Conservation (phyloP, 2,113 vertebrate species). For the Lepisosteus osseus region DNA sequence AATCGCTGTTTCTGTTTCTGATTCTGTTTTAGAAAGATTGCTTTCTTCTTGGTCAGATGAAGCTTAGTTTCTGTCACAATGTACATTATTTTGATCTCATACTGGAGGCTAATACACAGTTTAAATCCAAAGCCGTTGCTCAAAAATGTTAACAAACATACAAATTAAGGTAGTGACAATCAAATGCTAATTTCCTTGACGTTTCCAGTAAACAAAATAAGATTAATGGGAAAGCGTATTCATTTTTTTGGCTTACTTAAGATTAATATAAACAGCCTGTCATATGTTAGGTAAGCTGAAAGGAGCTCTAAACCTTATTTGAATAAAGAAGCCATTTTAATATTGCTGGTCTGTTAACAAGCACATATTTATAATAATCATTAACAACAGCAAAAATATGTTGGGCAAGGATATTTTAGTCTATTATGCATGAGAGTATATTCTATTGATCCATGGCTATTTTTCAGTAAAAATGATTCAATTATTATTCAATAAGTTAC, state of each 20-base stretch:
- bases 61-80: too few species aligned
- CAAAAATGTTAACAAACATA: conserved; percentile 29
- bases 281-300: conserved; percentile 51
- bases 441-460: too few species aligned
- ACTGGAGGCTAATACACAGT: too few species aligned
- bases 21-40: too few species aligned
- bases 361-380: conserved; percentile 52
- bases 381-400: conserved; percentile 30
- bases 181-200: conserved; percentile 59
- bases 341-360: conserved; percentile 39
- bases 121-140: conserved; percentile 9
- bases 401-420: too few species aligned
- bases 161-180: conserved; percentile 51
- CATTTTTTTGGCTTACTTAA: conserved; percentile 61
- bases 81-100: too few species aligned
- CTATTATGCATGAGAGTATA: too few species aligned
- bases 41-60: too few species aligned
- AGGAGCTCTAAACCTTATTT: conserved; percentile 50
- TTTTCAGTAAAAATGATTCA: too few species aligned
- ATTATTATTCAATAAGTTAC: too few species aligned
- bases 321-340: conserved; percentile 48
- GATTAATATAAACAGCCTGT: conserved; percentile 67
- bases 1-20: too few species aligned
- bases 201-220: conserved; percentile 65
- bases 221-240: conserved; percentile 58